Conservation (phyloP, 2,888 invertebrate genomes). For the Ornithoptera priamus region DNA sequence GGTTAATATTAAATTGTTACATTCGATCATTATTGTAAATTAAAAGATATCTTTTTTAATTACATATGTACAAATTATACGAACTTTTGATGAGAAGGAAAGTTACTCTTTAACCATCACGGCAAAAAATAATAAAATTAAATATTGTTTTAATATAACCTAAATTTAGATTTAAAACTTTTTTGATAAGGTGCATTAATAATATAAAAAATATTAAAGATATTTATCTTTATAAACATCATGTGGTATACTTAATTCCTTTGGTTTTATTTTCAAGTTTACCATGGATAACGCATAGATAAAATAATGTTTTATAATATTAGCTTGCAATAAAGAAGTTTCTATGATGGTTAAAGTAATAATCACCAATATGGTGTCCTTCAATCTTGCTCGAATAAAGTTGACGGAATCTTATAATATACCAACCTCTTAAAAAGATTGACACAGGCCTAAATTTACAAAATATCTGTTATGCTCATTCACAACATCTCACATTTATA, state of each 20-base stretch:
- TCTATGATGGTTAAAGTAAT: constrained; percentile 62
- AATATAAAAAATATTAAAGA: neutral
- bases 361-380: constrained; percentile 76
- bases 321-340: constrained; percentile 11
- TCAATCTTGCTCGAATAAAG: constrained; percentile 57
- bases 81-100: constrained; percentile 67
- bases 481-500: constrained; percentile 46
- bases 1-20: constrained; percentile 33
- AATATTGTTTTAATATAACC: no score
- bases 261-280: no score
- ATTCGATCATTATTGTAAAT: constrained; percentile 47
- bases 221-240: no score
- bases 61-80: constrained; percentile 75
- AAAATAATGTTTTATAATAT: no score
- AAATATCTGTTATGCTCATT: constrained; percentile 62
- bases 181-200: neutral
- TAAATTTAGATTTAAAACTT: no score
- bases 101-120: constrained; percentile 60
- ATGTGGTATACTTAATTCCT: no score
- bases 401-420: constrained; percentile 70
- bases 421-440: constrained; percentile 65
- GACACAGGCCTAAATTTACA: constrained; percentile 70
- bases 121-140: constrained; percentile 28
- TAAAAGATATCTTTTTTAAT: constrained; percentile 64
- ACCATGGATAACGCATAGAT: no score